Evolutionary conservation across 2,797 vertebrate genomes (phyloP).

Genomic region (Labroides dimidiatus): DNA sequence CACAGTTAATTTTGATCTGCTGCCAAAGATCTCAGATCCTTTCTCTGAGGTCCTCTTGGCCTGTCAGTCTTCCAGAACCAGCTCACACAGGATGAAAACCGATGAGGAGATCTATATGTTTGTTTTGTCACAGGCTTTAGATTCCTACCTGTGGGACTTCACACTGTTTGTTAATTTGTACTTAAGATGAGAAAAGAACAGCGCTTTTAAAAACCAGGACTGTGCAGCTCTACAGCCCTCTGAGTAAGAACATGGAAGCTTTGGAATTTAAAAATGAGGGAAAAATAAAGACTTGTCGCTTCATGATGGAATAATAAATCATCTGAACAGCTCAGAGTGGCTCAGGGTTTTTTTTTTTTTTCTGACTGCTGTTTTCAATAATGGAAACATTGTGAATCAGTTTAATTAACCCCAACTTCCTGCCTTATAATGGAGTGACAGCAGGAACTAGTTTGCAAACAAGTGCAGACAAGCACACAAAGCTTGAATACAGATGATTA

Average conservation of each 20-base stretch:
- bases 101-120: slow-evolving; percentile 1
- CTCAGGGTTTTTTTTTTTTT: not conserved
- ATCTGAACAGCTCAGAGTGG: slow-evolving; percentile 1
- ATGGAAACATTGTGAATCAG: slow-evolving; percentile 6
- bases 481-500: not conserved
- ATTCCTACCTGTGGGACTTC: not conserved
- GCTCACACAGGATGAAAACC: not conserved
- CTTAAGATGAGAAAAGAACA: not conserved
- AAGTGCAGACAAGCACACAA: not conserved
- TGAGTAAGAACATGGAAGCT: slow-evolving; percentile 11
- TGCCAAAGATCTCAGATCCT: too few relatives aligned
- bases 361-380: slow-evolving; percentile 16
- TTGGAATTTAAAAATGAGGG: not conserved
- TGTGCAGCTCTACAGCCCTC: slow-evolving; percentile 17
- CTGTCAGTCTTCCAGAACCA: not conserved
- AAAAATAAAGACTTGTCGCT: slow-evolving; percentile 8
- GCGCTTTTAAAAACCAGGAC: not conserved
- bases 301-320: slow-evolving; percentile 16
- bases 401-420: slow-evolving; percentile 22
- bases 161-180: slow-evolving; percentile 1
- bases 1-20: too few relatives aligned
- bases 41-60: too few relatives aligned
- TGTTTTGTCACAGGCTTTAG: slow-evolving; percentile 6
- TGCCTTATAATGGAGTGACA: not conserved
- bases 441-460: not conserved